phyloP scores from a whole-genome alignment of 37 sponge, comb jelly and placozoan species.

The Agelas oroides region DNA sequence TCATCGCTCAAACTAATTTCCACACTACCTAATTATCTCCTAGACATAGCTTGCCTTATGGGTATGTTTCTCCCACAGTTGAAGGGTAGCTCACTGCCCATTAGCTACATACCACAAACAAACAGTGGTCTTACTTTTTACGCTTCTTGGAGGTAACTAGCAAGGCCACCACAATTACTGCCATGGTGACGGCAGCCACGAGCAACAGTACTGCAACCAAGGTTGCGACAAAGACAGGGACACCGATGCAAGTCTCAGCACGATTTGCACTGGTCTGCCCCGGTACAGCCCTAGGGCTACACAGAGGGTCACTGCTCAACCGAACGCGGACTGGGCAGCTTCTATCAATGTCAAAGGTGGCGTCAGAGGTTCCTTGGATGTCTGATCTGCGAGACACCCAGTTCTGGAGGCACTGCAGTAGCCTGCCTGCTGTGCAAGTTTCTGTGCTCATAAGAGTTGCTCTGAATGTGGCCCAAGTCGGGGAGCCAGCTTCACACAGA shows the following conservation, averaged over 20 bases:
- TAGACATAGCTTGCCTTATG: too few species aligned
- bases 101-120: too few species aligned
- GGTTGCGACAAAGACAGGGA: slow-evolving; percentile 8
- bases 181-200: neutral
- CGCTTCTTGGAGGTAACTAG: neutral
- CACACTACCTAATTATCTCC: too few species aligned
- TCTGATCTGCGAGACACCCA: neutral
- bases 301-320: slow-evolving; percentile 2
- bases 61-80: too few species aligned
- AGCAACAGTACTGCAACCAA: slow-evolving; percentile 23
- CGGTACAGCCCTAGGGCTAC: neutral
- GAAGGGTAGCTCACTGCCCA: too few species aligned
- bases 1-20: too few species aligned
- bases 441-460: slow-evolving; percentile 15
- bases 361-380: neutral
- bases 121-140: neutral
- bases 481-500: too few species aligned
- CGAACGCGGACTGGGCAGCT: neutral
- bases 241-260: neutral
- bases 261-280: neutral
- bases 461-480: neutral
- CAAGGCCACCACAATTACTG: neutral
- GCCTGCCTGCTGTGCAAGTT: neutral
- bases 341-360: neutral
- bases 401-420: neutral